Evolutionary conservation across 2,797 vertebrate species (phyloP).

Genomic region (Cossypha polioptera): DNA sequence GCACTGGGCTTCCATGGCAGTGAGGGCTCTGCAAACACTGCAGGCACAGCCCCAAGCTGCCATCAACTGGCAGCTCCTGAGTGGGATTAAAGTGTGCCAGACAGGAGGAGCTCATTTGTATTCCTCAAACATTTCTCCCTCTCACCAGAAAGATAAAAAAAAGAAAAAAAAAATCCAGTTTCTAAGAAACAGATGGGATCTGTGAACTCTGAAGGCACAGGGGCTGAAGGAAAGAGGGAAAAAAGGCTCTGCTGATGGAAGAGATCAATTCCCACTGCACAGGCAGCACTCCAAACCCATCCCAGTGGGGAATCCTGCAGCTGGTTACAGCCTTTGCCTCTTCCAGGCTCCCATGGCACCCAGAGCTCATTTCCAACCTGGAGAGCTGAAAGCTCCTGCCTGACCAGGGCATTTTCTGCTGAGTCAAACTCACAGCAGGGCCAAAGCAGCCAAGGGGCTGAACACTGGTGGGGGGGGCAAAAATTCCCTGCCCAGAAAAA

Average conservation of each 20-base stretch:
- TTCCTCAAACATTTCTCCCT: background rate
- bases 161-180: background rate
- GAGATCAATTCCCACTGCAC: background rate
- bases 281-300: background rate
- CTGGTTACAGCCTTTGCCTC: background rate
- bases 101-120: constrained; percentile 25
- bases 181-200: background rate
- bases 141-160: background rate
- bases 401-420: background rate
- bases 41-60: background rate
- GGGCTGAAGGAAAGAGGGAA: background rate
- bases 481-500: background rate
- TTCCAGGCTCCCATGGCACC: background rate
- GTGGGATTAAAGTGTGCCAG: background rate
- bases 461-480: background rate
- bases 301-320: background rate
- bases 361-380: accelerated
- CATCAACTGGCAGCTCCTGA: background rate
- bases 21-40: background rate
- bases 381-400: background rate
- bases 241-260: background rate
- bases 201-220: background rate
- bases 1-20: background rate
- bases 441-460: background rate
- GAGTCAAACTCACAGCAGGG: background rate